Evolutionary conservation across 2,797 vertebrate genomes (phyloP), one percentile per base, ranked within the genome.

Genomic region (Lutjanus argentimaculatus): DNA sequence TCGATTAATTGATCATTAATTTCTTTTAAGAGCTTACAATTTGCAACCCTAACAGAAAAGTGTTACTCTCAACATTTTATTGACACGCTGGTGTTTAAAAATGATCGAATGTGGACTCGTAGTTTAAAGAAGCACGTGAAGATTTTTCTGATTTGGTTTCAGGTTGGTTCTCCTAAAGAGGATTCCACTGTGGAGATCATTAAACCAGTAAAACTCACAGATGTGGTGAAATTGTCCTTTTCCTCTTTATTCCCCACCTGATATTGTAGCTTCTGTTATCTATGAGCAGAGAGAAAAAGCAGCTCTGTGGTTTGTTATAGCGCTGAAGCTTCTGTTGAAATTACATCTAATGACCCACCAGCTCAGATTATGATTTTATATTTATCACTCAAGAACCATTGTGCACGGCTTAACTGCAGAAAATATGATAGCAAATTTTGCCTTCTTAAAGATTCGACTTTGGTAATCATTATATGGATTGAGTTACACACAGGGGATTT

Each of bases 101-200:
- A 9, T 25, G 30, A 36, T 1, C 30, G 58, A 2, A 36, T 43
- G 1, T 42, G 17, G 46, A 53, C 21, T 55, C 21, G 17, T 40
- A 30, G 10, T 59, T 65, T 19, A 30, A 78, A 67, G 56, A 64
- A 61, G 59, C 72, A 84, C 88, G 88, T 83, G 55, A 82, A 58
- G 55, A 45, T 56, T 63, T 85, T 80, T 72, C 61, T 25, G 80
- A 85, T 85, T 79, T 82, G 48, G 75, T 77, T 82, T 59, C 3
- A 56, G 75, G 76, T 73, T 48, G 72, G 25, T 89, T 85, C 21
- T 51, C 57, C n/a, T 77, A 78, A 91, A 90, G 82, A 90, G 85
- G 88, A 85, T 92, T 89, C 58, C 45, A 49, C 30, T 15, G 48
- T 65, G 68, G 71, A 91, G 86, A 87, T 90, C 84, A 92, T 70